Conservation (phyloP, 2,797 vertebrate genomes). For the Neosalanx taihuensis region DNA sequence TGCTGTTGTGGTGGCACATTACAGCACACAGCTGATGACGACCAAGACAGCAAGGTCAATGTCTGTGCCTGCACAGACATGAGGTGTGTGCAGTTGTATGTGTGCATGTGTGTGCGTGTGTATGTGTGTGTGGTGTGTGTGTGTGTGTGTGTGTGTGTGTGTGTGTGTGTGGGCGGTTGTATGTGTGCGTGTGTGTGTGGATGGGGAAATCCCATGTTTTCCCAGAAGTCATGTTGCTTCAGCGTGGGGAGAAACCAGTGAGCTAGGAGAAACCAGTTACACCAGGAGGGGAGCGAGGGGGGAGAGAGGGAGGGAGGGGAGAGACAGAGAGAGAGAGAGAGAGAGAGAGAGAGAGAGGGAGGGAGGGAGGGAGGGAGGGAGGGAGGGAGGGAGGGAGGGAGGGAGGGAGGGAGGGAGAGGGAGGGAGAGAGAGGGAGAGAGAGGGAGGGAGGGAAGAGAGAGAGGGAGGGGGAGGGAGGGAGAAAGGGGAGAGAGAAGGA, state of each 20-base stretch:
- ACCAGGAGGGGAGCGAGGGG: not conserved
- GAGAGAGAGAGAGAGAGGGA: conserved; percentile 7
- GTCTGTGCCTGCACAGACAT: not conserved
- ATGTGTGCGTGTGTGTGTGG: too few species aligned
- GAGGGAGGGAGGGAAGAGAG: not conserved
- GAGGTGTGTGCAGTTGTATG: not conserved
- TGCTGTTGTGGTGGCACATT: not conserved
- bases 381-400: not conserved
- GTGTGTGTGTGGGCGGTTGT: too few species aligned
- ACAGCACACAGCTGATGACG: not conserved
- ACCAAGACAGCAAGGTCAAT: not conserved
- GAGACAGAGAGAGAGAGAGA: conserved; percentile 10
- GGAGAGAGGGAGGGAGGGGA: conserved; percentile 31
- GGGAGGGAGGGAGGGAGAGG: not conserved
- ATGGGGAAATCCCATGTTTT: conserved; percentile 55
- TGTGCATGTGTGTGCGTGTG: too few species aligned
- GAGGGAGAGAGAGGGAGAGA: too few species aligned
- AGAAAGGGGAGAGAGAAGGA: conserved; percentile 31
- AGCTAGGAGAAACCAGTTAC: not conserved
- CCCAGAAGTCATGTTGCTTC: conserved; percentile 45
- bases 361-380: conserved; percentile 23
- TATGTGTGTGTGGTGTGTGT: too few species aligned
- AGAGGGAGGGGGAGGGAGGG: conserved; percentile 4
- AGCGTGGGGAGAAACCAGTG: conserved; percentile 36
- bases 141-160: too few species aligned